phyloP scores from a whole-genome alignment of 1,140 invertebrate genomes.

The Dreissena polymorpha region DNA sequence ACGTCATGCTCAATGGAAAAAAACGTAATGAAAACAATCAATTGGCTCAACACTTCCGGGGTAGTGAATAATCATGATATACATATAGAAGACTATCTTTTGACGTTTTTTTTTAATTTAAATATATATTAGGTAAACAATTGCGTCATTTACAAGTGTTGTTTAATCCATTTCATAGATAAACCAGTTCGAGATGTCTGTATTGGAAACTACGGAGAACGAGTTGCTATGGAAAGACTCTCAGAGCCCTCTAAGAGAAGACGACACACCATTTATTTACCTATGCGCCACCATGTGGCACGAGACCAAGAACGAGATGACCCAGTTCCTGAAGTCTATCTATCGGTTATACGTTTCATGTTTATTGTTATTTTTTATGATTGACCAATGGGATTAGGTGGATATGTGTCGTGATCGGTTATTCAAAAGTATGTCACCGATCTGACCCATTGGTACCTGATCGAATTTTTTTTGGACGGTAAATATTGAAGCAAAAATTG shows the following conservation, averaged over 20 bases:
- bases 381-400: neutral
- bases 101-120: neutral
- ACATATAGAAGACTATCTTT: no score
- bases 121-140: neutral
- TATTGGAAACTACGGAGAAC: slow-evolving; percentile 43
- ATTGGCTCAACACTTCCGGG: no score
- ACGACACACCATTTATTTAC: slow-evolving; percentile 74
- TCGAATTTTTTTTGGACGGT: no score
- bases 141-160: neutral
- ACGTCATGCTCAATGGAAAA: no score
- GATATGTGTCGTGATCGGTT: no score
- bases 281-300: slow-evolving; percentile 82
- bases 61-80: no score
- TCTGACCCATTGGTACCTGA: no score
- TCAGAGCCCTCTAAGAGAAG: slow-evolving; percentile 53
- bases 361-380: neutral
- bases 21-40: no score
- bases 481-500: no score
- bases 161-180: neutral
- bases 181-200: slow-evolving; percentile 6
- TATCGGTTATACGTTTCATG: slow-evolving; percentile 70
- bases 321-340: slow-evolving; percentile 79
- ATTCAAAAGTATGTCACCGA: no score
- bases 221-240: slow-evolving; percentile 31
- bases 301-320: slow-evolving; percentile 80